These are phyloP conservation scores for Unio delphinus DNA, from an alignment of 2,888 invertebrate species.

Conservation along the genomic window DNA sequence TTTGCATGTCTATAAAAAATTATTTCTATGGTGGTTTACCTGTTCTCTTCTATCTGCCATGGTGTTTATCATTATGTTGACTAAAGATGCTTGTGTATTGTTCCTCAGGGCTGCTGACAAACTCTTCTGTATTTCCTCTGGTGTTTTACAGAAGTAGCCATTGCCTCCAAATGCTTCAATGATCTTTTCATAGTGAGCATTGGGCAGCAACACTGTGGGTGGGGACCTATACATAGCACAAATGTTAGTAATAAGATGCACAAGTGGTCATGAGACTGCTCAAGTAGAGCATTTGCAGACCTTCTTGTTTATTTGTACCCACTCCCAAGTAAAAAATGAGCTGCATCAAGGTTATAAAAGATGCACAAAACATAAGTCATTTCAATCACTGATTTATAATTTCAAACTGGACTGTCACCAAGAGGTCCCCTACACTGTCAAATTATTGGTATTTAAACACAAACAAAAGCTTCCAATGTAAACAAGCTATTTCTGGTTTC, in stretches of 20 bases:
- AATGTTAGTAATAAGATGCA: slow-evolving; percentile 16
- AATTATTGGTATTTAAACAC: too few species aligned
- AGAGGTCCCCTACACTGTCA: too few species aligned
- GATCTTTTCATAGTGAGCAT: slow-evolving; percentile 91
- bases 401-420: too few species aligned
- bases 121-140: slow-evolving; percentile 83
- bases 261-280: not conserved
- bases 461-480: too few species aligned
- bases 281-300: too few species aligned
- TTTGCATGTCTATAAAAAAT: not conserved
- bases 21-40: slow-evolving; percentile 48
- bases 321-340: too few species aligned
- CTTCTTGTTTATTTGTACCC: too few species aligned
- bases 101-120: slow-evolving; percentile 79
- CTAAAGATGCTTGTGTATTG: slow-evolving; percentile 85
- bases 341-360: too few species aligned
- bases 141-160: slow-evolving; percentile 85
- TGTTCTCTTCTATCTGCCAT: slow-evolving; percentile 92
- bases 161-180: slow-evolving; percentile 87
- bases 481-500: too few species aligned
- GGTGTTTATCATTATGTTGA: slow-evolving; percentile 92
- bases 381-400: too few species aligned
- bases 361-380: too few species aligned
- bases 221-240: slow-evolving; percentile 79
- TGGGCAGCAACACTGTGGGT: slow-evolving; percentile 84